Conservation (phyloP, 2,113 vertebrate genomes). For the Percopsis transmontana region DNA sequence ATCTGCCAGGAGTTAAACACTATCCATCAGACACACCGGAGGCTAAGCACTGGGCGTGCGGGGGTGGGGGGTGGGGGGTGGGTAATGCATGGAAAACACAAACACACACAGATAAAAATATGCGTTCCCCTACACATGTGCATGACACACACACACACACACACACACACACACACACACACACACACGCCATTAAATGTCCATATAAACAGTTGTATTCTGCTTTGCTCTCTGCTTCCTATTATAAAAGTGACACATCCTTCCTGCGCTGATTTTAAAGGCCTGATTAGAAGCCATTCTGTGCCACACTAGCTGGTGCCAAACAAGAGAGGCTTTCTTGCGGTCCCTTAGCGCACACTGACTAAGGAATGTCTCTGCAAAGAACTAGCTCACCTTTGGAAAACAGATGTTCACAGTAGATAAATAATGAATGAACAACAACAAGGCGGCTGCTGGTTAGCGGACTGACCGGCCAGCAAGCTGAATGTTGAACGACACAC, state of each 20-base stretch:
- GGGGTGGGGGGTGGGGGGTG: no score
- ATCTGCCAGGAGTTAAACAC: constrained; percentile 55
- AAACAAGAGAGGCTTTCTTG: constrained; percentile 21
- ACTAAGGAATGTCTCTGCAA: constrained; percentile 20
- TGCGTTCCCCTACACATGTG: constrained; percentile 6
- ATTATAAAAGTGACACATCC: constrained; percentile 29
- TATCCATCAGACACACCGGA: constrained; percentile 48
- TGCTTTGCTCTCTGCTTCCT: constrained; percentile 16
- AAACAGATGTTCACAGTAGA: background rate
- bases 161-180: background rate
- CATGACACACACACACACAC: constrained; percentile 1
- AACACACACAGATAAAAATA: background rate
- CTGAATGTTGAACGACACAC: background rate
- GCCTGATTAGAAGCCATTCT: constrained; percentile 21
- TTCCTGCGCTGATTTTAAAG: constrained; percentile 26
- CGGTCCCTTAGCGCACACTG: background rate
- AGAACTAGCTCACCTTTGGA: background rate
- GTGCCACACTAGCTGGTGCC: constrained; percentile 7
- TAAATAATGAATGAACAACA: constrained; percentile 6
- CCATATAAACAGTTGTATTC: background rate
- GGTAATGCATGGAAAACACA: background rate
- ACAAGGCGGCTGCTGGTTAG: background rate
- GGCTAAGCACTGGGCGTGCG: background rate
- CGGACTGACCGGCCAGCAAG: background rate
- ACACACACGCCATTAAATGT: constrained; percentile 13